A percentile compares a stretch with the other conserved stretches of the same genome.
Evolutionary conservation across 2,888 invertebrate genomes (phyloP).

Genomic region (Macropis europaea): DNA sequence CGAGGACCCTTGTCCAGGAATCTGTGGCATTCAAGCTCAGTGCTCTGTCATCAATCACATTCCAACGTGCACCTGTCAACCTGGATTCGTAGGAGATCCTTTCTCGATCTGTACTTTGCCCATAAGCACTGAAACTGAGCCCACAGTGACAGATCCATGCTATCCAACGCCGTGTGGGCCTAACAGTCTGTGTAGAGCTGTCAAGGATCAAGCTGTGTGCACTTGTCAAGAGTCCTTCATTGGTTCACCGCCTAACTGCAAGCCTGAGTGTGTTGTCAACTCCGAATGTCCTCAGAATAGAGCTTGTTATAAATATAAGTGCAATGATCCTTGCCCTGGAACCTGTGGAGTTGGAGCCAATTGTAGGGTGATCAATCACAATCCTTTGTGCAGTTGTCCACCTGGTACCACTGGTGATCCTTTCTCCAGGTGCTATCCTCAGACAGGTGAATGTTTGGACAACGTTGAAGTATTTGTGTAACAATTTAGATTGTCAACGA

Average conservation of each 20-base stretch:
- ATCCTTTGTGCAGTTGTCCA: slow-evolving; percentile 90
- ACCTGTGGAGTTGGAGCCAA: slow-evolving; percentile 89
- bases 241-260: slow-evolving; percentile 90
- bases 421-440: slow-evolving; percentile 86
- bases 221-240: slow-evolving; percentile 87
- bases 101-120: slow-evolving; percentile 81
- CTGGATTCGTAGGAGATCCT: slow-evolving; percentile 89
- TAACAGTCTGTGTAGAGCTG: slow-evolving; percentile 88
- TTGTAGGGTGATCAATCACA: slow-evolving; percentile 90
- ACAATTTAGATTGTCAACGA: background rate
- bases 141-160: slow-evolving; percentile 83
- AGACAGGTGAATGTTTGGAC: slow-evolving; percentile 65
- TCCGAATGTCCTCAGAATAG: slow-evolving; percentile 89
- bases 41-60: slow-evolving; percentile 92
- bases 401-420: slow-evolving; percentile 89
- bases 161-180: slow-evolving; percentile 90
- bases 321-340: slow-evolving; percentile 90
- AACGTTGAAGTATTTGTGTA: background rate
- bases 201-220: slow-evolving; percentile 88
- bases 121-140: slow-evolving; percentile 62
- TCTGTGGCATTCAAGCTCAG: slow-evolving; percentile 91
- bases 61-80: slow-evolving; percentile 90
- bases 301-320: slow-evolving; percentile 91
- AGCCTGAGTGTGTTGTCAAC: slow-evolving; percentile 91
- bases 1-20: slow-evolving; percentile 91